Percentiles rank a stretch among this genome's conserved stretches.
These are phyloP conservation scores for Neuroterus valhalla DNA, from an alignment of 1,140 invertebrate species.

Conservation along the genomic window DNA sequence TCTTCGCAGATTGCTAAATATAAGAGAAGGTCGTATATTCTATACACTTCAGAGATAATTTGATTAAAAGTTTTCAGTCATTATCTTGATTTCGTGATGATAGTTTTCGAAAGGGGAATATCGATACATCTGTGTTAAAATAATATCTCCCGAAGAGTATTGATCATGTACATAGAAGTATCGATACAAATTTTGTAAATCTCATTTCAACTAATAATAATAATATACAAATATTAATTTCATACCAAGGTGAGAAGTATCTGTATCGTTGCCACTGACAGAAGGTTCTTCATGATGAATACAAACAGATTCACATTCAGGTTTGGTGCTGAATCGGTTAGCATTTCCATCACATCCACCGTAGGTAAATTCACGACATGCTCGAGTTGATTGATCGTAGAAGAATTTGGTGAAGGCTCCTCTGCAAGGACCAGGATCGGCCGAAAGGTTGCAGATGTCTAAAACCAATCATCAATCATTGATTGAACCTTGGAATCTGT, in stretches of 20 bases:
- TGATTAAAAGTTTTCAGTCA: neutral
- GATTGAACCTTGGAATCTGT: neutral
- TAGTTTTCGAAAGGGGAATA: neutral
- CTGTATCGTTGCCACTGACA: constrained; percentile 69
- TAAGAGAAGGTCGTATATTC: constrained; percentile 41
- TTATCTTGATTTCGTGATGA: neutral
- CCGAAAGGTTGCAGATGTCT: constrained; percentile 79
- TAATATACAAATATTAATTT: too few relatives aligned
- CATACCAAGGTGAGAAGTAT: constrained; percentile 67
- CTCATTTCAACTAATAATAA: constrained; percentile 25
- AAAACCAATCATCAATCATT: constrained; percentile 44
- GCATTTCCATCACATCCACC: constrained; percentile 90
- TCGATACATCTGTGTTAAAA: neutral
- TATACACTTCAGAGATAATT: neutral
- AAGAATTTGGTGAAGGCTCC: constrained; percentile 80
- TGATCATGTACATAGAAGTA: neutral
- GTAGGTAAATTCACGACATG: constrained; percentile 85
- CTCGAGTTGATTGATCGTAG: constrained; percentile 77
- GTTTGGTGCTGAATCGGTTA: constrained; percentile 85
- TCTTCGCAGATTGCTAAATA: constrained; percentile 79
- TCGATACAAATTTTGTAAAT: neutral
- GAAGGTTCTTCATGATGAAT: constrained; percentile 73
- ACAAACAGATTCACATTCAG: constrained; percentile 84
- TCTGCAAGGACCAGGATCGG: constrained; percentile 83
- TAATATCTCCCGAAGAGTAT: neutral